Percentiles rank a stretch among this genome's conserved stretches.
phyloP scores from a whole-genome alignment of 2,888 invertebrate genomes.

The Rhaphigaster nebulosa region DNA sequence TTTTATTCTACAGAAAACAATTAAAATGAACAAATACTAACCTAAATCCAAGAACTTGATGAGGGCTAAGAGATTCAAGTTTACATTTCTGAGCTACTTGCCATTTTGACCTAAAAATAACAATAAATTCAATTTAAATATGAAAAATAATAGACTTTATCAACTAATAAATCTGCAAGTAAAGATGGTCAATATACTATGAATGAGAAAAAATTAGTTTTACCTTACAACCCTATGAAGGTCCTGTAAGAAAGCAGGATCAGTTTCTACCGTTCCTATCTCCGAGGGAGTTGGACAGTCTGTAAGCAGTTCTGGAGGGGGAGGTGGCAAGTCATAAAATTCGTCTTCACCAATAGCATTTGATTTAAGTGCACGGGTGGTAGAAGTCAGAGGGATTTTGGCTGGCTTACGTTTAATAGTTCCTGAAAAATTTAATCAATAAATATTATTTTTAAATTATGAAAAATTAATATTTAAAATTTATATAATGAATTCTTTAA shows the following conservation, averaged over 20 bases:
- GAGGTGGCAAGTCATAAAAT: conserved; percentile 69
- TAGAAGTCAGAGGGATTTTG: conserved; percentile 90
- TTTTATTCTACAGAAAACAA: not conserved
- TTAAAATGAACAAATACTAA: not conserved
- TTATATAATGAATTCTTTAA: not conserved
- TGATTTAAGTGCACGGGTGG: conserved; percentile 90
- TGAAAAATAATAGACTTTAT: not conserved
- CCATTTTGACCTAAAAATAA: conserved; percentile 81
- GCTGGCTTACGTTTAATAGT: conserved; percentile 95
- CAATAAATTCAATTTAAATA: not conserved
- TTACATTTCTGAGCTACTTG: conserved; percentile 94
- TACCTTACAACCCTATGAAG: conserved; percentile 91
- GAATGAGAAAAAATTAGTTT: not conserved
- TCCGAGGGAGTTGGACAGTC: conserved; percentile 70
- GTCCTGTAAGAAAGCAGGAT: conserved; percentile 79
- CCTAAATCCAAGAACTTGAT: conserved; percentile 91
- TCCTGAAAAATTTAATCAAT: conserved; percentile 69
- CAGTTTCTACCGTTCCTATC: conserved; percentile 54
- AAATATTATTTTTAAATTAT: not conserved
- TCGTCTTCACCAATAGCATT: conserved; percentile 65
- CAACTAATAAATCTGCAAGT: not conserved
- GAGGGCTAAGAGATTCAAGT: conserved; percentile 87
- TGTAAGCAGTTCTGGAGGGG: conserved; percentile 81
- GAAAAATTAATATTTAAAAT: not conserved
- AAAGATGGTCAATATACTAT: not conserved